Conservation (phyloP, 1,140 invertebrate species). For the Cryptotermes secundus region DNA sequence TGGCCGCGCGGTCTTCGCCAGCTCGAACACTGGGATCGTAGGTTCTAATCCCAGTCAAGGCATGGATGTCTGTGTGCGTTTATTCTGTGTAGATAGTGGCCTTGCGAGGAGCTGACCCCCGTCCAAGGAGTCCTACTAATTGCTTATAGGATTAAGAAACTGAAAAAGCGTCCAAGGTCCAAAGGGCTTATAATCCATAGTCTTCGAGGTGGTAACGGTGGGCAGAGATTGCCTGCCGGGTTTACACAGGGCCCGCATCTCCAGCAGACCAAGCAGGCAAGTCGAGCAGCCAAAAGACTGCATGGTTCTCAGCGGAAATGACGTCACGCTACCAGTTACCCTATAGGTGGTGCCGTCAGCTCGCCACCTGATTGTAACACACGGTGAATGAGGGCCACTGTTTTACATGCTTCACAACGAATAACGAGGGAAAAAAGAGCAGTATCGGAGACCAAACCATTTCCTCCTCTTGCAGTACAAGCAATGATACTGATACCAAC, state of each 20-base stretch:
- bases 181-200: too few species aligned
- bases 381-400: background rate
- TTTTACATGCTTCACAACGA: background rate
- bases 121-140: too few species aligned
- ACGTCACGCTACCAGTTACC: background rate
- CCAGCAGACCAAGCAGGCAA: background rate
- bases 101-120: too few species aligned
- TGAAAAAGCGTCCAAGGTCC: background rate
- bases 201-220: too few species aligned
- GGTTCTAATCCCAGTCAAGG: too few species aligned
- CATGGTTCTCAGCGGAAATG: background rate
- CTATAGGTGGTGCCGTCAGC: background rate
- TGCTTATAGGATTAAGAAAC: too few species aligned
- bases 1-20: too few species aligned
- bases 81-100: too few species aligned
- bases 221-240: background rate
- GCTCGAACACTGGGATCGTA: too few species aligned
- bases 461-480: background rate
- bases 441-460: background rate
- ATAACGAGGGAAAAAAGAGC: background rate
- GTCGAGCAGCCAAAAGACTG: background rate
- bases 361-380: background rate
- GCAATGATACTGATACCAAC: background rate
- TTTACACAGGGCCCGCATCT: background rate
- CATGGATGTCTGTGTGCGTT: too few species aligned